These are phyloP conservation scores for Pygmarrhopalites habei DNA, from an alignment of 1,140 invertebrate genomes.

Conservation along the genomic window DNA sequence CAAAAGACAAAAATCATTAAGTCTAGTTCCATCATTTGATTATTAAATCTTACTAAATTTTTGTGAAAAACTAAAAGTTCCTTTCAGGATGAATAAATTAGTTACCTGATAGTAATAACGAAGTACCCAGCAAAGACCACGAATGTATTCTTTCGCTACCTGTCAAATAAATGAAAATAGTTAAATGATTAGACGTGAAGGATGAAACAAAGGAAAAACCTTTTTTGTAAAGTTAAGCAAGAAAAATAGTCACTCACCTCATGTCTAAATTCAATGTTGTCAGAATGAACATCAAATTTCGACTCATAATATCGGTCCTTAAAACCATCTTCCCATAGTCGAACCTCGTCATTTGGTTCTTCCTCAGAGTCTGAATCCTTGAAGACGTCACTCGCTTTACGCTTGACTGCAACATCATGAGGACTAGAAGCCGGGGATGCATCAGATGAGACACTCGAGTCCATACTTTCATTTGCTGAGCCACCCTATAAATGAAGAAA, in stretches of 20 bases:
- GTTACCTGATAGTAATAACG: constrained; percentile 90
- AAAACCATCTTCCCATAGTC: constrained; percentile 95
- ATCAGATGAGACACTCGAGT: constrained; percentile 5
- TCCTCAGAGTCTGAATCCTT: constrained; percentile 50
- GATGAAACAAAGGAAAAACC: too few relatives aligned
- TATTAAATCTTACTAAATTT: too few relatives aligned
- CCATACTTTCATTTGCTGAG: constrained; percentile 4
- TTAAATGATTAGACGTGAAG: too few relatives aligned
- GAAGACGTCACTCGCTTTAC: constrained; percentile 41
- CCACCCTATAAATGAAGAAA: too few relatives aligned
- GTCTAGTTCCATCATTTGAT: too few relatives aligned
- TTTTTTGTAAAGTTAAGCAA: too few relatives aligned
- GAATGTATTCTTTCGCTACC: constrained; percentile 86
- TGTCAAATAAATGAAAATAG: too few relatives aligned
- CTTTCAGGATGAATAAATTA: constrained; percentile 4
- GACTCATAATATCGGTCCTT: constrained; percentile 96
- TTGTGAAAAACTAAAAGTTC: too few relatives aligned
- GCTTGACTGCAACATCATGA: constrained; percentile 44
- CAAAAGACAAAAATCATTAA: too few relatives aligned
- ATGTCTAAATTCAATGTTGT: constrained; percentile 79
- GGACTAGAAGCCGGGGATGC: constrained; percentile 12
- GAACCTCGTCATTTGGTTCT: constrained; percentile 83
- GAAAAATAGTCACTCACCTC: too few relatives aligned
- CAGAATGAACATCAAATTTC: constrained; percentile 81
- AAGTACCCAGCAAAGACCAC: constrained; percentile 95